Base-by-base conservation (phyloP, 2,797 vertebrate genomes). In the Melanotaenia parkinsoni region DNA sequence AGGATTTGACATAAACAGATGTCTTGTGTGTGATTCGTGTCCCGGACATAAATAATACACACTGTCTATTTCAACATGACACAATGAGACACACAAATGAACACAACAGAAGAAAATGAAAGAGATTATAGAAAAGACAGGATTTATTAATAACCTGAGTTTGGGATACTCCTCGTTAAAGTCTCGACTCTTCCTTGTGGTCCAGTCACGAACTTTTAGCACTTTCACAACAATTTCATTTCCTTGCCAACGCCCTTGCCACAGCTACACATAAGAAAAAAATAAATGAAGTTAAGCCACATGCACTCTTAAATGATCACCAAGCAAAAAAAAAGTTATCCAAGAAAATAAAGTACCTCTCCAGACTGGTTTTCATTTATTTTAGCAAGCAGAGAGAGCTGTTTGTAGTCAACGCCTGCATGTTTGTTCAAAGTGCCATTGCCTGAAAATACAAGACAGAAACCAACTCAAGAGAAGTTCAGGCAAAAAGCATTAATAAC, bases 131-230 rank as follows among this genome's bases (percentile, higher is more conserved):
- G 8, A 35, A 35, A 67, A 43, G 1, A 35, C 9, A 18, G 54
- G 35, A 12, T 57, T 32, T 33, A 32, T 66, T 76, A 74, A 22
- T 66, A 79, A 99, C 98, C 98, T 95, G 88, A 99, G 96, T 85
- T 98, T 97, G 0, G 98, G 98, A 90, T 97, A 97, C 45, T 99
- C 98, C 91, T 99, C 98, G 0, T 98, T 98, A 91, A 99, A 99
- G 86, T 99, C 98, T 30, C 98, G 92, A 90, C 97, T 99, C 90
- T 99, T 99, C 59, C 98, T 95, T 0, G 96, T 97, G 14, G 95
- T 98, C 98, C 98, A 99, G 88, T 99, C 98, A 1, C 98, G 96
- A 78, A 98, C 92, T 70, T 97, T 96, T 33, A 99, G 90, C 82
- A 97, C 93, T 80, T 99, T 99, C 62, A 98, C 89, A 13, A 97